Base-by-base conservation (phyloP, 2,888 invertebrate species). In the Octonoba sinensis region DNA sequence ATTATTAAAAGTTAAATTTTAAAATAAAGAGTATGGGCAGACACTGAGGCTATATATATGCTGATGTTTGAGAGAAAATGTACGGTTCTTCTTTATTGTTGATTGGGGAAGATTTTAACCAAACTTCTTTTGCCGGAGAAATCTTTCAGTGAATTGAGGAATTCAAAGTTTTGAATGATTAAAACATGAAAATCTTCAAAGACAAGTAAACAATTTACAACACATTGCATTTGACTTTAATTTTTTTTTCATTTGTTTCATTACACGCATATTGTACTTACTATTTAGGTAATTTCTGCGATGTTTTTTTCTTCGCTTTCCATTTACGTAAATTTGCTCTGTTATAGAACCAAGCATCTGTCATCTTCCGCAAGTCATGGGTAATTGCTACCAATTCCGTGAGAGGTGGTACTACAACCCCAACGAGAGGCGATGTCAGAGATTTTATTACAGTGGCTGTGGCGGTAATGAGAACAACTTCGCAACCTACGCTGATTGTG, bases 401-500 rank as follows among this genome's bases (percentile, higher is more conserved):
- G 83, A 85, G 44, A 83, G 85, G 16, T 87, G 85, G 85, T 85
- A 86, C 74, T 86, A 84, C 66, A 86, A 86, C 59, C 51, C 82
- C 1, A 74, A 77, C 16, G 84, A 85, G 3, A 83, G 85, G 13
- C 74, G 70, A 51, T 97, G 96, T 89, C 89, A 92, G 85, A 91
- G 92, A 75, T 96, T 97, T 36, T 85, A 92, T 60, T 97, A 93
- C 88, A 93, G 95, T 57, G 97, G 97, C 27, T 97, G 97, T 87
- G 92, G 92, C 64, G 97, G 97, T 76, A 98, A 98, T 88, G 92
- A 92, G 24, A 97, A 97, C 87, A 92, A 95, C 89, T 96, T 93
- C 89, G 87, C 87, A 8, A 90, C 91, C 0, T 91, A 93, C 87
- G 89, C 91, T 54, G 92, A 92, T 59, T 96, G 96, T 86, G 88